These are phyloP conservation scores for Subacronicta megacephala DNA, from an alignment of 2,888 invertebrate genomes.

Conservation along the genomic window DNA sequence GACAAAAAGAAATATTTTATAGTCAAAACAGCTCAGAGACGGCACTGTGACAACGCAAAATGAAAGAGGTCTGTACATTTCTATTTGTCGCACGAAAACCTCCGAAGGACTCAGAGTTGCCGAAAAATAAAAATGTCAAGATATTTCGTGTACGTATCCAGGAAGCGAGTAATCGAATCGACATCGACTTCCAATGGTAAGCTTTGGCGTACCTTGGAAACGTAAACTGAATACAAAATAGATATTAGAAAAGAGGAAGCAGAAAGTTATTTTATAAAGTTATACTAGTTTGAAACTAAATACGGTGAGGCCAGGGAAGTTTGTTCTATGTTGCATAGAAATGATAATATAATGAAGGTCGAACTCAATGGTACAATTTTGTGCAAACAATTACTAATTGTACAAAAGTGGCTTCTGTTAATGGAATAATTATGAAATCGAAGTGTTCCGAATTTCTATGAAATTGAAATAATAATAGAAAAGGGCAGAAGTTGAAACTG, in stretches of 20 bases:
- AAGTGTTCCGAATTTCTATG: slow-evolving; percentile 10
- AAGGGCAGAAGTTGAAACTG: slow-evolving; percentile 9
- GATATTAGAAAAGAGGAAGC: slow-evolving; percentile 61
- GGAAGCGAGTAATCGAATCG: slow-evolving; percentile 50
- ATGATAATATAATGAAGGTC: slow-evolving; percentile 32
- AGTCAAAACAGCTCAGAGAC: slow-evolving; percentile 65
- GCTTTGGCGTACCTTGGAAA: slow-evolving; percentile 30
- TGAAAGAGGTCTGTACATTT: slow-evolving; percentile 64
- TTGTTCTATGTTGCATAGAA: slow-evolving; percentile 21
- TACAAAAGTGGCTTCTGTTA: slow-evolving; percentile 16
- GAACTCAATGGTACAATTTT: slow-evolving; percentile 18
- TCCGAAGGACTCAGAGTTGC: slow-evolving; percentile 35
- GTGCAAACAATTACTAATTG: slow-evolving; percentile 28
- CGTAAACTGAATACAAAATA: slow-evolving; percentile 60
- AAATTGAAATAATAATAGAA: slow-evolving; percentile 23
- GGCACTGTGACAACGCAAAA: slow-evolving; percentile 53
- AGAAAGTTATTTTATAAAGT: slow-evolving; percentile 65
- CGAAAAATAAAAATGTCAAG: slow-evolving; percentile 49
- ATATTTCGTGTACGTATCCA: slow-evolving; percentile 39
- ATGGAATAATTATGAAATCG: slow-evolving; percentile 28
- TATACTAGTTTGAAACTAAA: slow-evolving; percentile 62
- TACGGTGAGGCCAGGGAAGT: slow-evolving; percentile 23
- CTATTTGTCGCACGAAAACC: slow-evolving; percentile 65
- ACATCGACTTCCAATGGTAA: slow-evolving; percentile 46
- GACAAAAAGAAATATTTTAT: slow-evolving; percentile 71